Percentiles rank a stretch among this genome's conserved stretches.
phyloP scores from a whole-genome alignment of 2,888 invertebrate species.

The Lymantria dispar region DNA sequence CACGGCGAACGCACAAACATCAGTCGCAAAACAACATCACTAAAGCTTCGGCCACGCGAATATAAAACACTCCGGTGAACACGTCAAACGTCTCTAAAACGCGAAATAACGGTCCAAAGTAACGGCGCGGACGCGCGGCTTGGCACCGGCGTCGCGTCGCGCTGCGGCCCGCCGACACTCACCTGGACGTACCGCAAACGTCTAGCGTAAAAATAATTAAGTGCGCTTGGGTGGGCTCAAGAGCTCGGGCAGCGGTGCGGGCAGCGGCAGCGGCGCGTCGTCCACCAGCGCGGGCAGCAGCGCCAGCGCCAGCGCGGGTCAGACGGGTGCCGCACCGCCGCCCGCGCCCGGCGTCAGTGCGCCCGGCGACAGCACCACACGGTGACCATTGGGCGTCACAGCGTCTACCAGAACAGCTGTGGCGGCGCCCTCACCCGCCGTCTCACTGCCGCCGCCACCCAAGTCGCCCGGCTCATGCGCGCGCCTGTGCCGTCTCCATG shows the following conservation, averaged over 20 bases:
- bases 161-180: slow-evolving; percentile 54
- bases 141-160: slow-evolving; percentile 47
- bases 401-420: slow-evolving; percentile 93
- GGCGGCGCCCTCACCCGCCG: slow-evolving; percentile 90
- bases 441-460: slow-evolving; percentile 64
- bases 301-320: slow-evolving; percentile 80
- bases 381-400: slow-evolving; percentile 92
- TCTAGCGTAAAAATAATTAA: slow-evolving; percentile 72
- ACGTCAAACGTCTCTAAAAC: slow-evolving; percentile 64
- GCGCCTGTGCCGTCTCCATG: slow-evolving; percentile 94
- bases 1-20: slow-evolving; percentile 66
- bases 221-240: slow-evolving; percentile 77
- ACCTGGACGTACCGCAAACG: slow-evolving; percentile 53
- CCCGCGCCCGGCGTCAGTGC: slow-evolving; percentile 95
- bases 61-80: slow-evolving; percentile 71
- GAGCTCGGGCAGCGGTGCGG: slow-evolving; percentile 78
- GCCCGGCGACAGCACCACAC: slow-evolving; percentile 94
- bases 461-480: slow-evolving; percentile 80
- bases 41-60: slow-evolving; percentile 77
- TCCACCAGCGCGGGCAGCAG: slow-evolving; percentile 77
- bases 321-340: slow-evolving; percentile 87
- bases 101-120: slow-evolving; percentile 60
- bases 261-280: slow-evolving; percentile 76
- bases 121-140: slow-evolving; percentile 52
- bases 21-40: slow-evolving; percentile 78